Conservation (phyloP, 2,888 invertebrate genomes). For the Drosophila prostipennis region DNA sequence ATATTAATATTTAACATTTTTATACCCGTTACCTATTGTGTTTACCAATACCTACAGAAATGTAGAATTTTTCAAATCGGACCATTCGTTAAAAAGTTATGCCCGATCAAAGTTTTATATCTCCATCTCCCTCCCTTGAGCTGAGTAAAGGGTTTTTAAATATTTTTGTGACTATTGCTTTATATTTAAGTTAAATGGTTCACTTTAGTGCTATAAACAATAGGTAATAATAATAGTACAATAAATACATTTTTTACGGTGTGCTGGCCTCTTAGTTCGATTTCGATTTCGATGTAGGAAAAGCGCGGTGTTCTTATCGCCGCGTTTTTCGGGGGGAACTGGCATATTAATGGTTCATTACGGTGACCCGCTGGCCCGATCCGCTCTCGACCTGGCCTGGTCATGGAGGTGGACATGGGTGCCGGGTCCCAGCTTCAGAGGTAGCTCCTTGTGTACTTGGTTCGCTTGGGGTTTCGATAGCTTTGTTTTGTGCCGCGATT, state of each 20-base stretch:
- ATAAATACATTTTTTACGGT: neutral
- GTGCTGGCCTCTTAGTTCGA: neutral
- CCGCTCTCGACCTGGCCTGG: slow-evolving; percentile 20
- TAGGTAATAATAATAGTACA: no score
- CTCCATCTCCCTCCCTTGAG: no score
- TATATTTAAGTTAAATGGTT: no score
- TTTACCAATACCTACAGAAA: no score
- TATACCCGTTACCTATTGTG: no score
- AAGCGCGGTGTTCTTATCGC: slow-evolving; percentile 55
- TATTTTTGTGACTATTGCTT: no score
- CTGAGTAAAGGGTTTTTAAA: no score
- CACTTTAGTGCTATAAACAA: no score
- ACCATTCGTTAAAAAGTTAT: no score
- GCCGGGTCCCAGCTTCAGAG: slow-evolving; percentile 39
- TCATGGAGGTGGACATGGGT: slow-evolving; percentile 17
- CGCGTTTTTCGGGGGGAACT: slow-evolving; percentile 46
- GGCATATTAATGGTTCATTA: slow-evolving; percentile 78
- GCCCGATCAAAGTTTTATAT: no score
- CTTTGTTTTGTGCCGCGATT: slow-evolving; percentile 74
- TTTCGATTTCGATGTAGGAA: slow-evolving; percentile 56
- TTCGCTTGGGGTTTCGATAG: slow-evolving; percentile 39
- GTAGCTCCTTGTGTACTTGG: slow-evolving; percentile 57
- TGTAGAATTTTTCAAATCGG: no score
- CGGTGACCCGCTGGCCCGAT: slow-evolving; percentile 71
- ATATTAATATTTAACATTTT: no score